Base-by-base conservation (phyloP, 2,113 vertebrate species). In the Ciconia stormi region DNA sequence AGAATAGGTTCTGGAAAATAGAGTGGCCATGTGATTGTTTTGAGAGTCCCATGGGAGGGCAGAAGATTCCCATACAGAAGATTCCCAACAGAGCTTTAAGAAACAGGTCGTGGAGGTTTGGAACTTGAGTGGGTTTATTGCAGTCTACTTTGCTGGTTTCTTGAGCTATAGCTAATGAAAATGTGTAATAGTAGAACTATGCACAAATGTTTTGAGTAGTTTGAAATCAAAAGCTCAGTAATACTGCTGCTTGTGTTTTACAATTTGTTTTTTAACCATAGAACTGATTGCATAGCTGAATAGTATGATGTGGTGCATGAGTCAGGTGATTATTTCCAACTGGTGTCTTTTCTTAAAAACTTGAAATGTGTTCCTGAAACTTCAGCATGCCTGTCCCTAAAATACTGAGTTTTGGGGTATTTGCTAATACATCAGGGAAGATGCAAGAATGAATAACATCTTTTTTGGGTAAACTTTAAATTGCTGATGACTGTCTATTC, bases 391-490 rank as follows among this genome's bases (percentile, higher is more conserved):
- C 10, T 72, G 21, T 82, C 12, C 12, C 9, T 80, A 23, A 82
- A 74, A 27, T 59, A 44, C 27, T 36, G 27, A 53, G 16, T 10
- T 86, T 40, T 38, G 5, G 5, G 9, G 47, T 85, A 13, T 62
- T 87, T 87, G 89, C 16, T 36, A 47, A 8, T 76, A 17, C 2
- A 13, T 27, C 18, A 46, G 26, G 21, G 25, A 63, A 76, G 29
- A 56, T 58, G 22, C 5, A 42, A 71, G 50, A 69, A 16, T 34
- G 63, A 83, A 16, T 84, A 50, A 11, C 15, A 40, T 59, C 14
- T 72, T 42, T 5, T 13, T 67, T 0, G 0, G 65, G 13, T 79
- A 61, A 72, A 36, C 14, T 23, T 61, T 34, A 52, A 47, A 20
- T 38, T 72, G 44, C 22, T 67, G n/a, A 47, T 76, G 11, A 32